Conservation (phyloP, 2,888 invertebrate species). For the Trichogramma dendrolimi region DNA sequence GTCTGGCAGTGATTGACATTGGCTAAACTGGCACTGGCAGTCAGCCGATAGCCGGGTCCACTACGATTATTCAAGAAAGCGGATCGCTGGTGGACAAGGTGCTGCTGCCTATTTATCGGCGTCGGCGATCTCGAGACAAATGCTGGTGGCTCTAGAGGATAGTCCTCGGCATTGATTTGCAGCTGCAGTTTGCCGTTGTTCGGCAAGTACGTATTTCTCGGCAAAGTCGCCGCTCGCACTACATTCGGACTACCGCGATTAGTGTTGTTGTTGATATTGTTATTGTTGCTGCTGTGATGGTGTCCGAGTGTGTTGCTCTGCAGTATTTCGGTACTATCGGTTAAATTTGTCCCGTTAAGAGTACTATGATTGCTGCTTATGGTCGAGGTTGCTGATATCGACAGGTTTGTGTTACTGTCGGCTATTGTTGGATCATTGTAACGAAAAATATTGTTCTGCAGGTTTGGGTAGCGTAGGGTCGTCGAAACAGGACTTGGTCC, state of each 20-base stretch:
- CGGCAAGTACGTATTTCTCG: constrained; percentile 63
- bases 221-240: constrained; percentile 66
- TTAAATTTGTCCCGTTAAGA: constrained; percentile 57
- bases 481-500: constrained; percentile 50
- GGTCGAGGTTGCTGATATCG: constrained; percentile 48
- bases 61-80: constrained; percentile 24
- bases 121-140: constrained; percentile 50
- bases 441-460: constrained; percentile 65
- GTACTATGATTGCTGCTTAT: constrained; percentile 52
- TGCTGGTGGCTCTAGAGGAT: constrained; percentile 48
- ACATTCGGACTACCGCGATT: constrained; percentile 45
- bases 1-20: constrained; percentile 50
- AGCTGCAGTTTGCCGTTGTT: constrained; percentile 45
- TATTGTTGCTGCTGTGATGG: constrained; percentile 36
- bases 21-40: constrained; percentile 48
- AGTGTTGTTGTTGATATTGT: constrained; percentile 43
- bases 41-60: constrained; percentile 39
- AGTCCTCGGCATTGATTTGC: constrained; percentile 47
- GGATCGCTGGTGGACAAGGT: constrained; percentile 34
- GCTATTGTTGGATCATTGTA: constrained; percentile 63
- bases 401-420: constrained; percentile 49
- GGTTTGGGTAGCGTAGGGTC: constrained; percentile 50
- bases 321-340: constrained; percentile 55
- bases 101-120: constrained; percentile 42
- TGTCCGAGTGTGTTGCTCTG: constrained; percentile 47